These are phyloP conservation scores for Trichonephila inaurata DNA, from an alignment of 1,140 invertebrate species.

Conservation along the genomic window DNA sequence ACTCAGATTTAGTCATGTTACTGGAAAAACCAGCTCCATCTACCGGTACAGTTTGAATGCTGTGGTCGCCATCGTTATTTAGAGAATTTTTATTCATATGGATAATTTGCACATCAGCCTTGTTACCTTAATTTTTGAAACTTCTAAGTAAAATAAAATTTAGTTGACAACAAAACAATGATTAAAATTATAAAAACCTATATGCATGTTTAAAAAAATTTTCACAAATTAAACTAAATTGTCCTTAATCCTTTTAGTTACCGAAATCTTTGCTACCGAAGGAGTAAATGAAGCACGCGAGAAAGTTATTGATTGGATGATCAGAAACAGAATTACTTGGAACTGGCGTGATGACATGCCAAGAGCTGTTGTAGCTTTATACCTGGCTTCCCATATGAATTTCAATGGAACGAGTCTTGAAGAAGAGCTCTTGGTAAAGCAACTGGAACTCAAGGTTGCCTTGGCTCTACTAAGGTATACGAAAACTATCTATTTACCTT, in stretches of 20 bases:
- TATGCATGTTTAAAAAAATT: no score
- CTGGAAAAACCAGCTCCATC: no score
- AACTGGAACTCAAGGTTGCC: constrained; percentile 13
- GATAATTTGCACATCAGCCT: no score
- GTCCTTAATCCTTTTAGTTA: neutral
- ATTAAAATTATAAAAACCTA: no score
- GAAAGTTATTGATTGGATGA: neutral
- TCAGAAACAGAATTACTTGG: neutral
- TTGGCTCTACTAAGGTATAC: neutral
- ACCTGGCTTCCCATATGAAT: neutral
- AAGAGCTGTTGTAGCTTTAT: neutral
- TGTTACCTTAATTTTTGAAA: no score
- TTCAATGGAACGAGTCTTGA: constrained; percentile 34
- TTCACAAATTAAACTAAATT: neutral
- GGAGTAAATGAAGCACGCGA: neutral
- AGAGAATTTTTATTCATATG: no score
- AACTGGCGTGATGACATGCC: constrained; percentile 38
- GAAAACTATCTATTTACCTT: neutral
- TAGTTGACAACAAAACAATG: no score
- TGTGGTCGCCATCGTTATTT: no score
- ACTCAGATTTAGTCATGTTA: no score
- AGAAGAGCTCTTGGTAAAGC: constrained; percentile 48
- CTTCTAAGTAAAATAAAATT: no score
- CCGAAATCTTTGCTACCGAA: neutral
- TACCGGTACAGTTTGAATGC: no score